Percentiles rank a stretch among this genome's conserved stretches.
Evolutionary conservation across 2,113 vertebrate species (phyloP).

Genomic region (Tenrec ecaudatus): DNA sequence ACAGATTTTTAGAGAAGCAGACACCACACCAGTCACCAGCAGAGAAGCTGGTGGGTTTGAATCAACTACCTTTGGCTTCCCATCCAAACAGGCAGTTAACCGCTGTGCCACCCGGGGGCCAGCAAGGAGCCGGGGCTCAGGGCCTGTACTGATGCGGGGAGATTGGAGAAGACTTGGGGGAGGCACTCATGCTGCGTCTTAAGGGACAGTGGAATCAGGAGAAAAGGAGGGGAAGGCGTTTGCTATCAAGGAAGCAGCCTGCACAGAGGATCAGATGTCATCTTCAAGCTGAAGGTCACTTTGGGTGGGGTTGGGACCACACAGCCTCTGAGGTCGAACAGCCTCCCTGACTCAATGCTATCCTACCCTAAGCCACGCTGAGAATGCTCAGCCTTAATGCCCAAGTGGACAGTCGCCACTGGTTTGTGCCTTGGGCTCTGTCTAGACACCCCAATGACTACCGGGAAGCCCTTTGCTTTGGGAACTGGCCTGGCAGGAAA

Average conservation of each 20-base stretch:
- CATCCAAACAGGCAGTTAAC: background rate
- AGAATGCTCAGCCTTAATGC: background rate
- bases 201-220: background rate
- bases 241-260: constrained; percentile 15
- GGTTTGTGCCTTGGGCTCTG: background rate
- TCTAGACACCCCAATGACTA: background rate
- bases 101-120: background rate
- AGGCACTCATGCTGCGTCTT: background rate
- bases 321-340: background rate
- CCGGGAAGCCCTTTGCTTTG: background rate
- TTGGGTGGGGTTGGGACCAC: background rate
- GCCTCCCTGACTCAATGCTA: background rate
- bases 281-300: background rate
- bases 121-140: background rate
- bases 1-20: background rate
- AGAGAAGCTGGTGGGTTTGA: background rate
- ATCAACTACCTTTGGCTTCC: background rate
- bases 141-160: background rate
- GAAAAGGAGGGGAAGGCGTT: background rate
- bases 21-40: background rate
- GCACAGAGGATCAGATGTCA: background rate
- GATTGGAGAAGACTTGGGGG: background rate
- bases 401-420: too few species aligned
- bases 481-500: background rate
- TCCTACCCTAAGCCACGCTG: background rate